phyloP scores from a whole-genome alignment of 2,797 vertebrate genomes.

The Sardinella longiceps region DNA sequence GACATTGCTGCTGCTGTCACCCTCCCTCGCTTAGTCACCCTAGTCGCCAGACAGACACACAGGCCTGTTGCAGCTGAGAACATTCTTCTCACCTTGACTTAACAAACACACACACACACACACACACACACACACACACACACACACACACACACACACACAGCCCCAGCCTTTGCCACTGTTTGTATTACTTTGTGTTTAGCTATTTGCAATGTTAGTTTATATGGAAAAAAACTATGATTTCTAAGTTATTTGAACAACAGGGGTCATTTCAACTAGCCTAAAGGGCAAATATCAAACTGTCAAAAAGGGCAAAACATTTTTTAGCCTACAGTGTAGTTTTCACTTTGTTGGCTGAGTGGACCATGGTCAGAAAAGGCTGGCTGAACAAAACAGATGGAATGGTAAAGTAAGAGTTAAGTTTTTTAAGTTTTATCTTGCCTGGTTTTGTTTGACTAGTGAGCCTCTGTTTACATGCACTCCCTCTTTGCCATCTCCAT shows the following conservation, averaged over 20 bases:
- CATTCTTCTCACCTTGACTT: not conserved
- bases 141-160: no score
- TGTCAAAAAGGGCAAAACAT: no score
- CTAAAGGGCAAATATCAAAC: no score
- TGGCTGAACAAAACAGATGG: not conserved
- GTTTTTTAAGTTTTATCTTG: not conserved
- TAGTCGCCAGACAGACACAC: not conserved
- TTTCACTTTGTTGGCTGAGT: not conserved
- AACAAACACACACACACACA: not conserved
- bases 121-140: not conserved
- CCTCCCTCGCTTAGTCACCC: not conserved
- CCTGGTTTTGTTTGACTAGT: not conserved
- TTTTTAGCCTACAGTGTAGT: no score
- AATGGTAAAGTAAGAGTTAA: not conserved
- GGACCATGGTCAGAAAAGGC: not conserved
- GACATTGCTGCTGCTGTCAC: not conserved
- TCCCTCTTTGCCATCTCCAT: not conserved
- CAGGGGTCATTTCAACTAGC: no score
- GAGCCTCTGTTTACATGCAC: not conserved
- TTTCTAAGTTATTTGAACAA: no score
- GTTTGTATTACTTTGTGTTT: no score
- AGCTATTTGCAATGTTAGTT: no score
- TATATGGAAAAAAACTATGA: no score
- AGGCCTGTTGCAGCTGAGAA: constrained; percentile 6
- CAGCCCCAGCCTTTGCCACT: no score